phyloP scores from a whole-genome alignment of 2,888 invertebrate species.

The Stenodera caucasica region DNA sequence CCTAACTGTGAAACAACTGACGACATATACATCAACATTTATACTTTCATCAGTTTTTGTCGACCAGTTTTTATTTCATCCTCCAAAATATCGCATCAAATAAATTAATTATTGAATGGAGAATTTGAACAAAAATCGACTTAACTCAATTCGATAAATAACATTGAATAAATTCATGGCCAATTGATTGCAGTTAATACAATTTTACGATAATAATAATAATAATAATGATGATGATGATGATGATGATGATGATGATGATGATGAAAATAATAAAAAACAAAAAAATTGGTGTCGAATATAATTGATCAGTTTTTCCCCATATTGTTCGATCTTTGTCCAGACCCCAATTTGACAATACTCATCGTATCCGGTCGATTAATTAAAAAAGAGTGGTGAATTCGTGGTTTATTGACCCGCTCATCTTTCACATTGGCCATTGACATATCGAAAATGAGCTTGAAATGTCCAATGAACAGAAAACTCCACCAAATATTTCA shows the following conservation, averaged over 20 bases:
- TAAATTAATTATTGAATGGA: not conserved
- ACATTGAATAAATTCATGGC: not conserved
- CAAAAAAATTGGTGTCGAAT: not conserved
- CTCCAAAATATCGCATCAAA: not conserved
- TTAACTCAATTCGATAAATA: not conserved
- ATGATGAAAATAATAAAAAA: not conserved
- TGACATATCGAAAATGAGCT: not conserved
- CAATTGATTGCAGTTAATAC: not conserved
- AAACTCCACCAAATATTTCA: too few species aligned
- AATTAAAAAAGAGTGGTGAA: not conserved
- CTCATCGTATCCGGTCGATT: not conserved
- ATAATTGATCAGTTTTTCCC: not conserved
- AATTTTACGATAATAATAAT: too few species aligned
- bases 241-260: too few species aligned
- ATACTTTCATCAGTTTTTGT: too few species aligned
- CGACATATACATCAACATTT: too few species aligned
- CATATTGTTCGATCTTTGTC: not conserved
- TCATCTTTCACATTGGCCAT: not conserved
- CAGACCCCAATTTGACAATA: not conserved
- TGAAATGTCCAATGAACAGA: too few species aligned
- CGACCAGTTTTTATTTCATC: not conserved
- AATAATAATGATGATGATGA: too few species aligned
- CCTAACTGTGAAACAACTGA: not conserved
- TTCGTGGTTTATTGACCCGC: not conserved
- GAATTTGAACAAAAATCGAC: not conserved